Evolutionary conservation across 1,140 invertebrate species (phyloP).

Genomic region (Drosophila sucinea): DNA sequence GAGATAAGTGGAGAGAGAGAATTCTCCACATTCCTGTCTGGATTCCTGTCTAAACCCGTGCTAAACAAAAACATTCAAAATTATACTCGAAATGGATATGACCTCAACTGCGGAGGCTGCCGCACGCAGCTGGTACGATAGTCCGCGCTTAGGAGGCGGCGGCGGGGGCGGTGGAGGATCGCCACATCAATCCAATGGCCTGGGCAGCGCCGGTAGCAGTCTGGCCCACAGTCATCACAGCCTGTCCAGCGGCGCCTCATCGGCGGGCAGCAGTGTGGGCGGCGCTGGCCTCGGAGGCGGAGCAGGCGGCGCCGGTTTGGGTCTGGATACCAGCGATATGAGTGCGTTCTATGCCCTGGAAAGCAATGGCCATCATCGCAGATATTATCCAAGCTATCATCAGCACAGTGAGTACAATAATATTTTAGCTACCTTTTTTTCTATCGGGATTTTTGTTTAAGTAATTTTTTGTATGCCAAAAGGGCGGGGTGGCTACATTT

Average conservation of each 20-base stretch:
- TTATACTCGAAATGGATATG: constrained; percentile 84
- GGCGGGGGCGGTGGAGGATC: constrained; percentile 69
- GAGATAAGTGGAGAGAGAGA: constrained; percentile 18
- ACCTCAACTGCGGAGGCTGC: constrained; percentile 83
- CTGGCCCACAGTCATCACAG: constrained; percentile 78
- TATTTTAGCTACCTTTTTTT: constrained; percentile 7
- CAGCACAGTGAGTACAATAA: constrained; percentile 78
- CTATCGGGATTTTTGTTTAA: constrained; percentile 60
- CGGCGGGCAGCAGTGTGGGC: constrained; percentile 68
- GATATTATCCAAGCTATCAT: constrained; percentile 83
- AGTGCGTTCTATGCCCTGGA: constrained; percentile 82
- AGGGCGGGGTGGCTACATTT: constrained; percentile 51
- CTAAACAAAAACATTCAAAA: constrained; percentile 77
- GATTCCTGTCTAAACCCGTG: constrained; percentile 54
- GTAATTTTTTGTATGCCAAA: constrained; percentile 50
- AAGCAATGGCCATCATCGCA: constrained; percentile 79
- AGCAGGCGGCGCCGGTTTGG: constrained; percentile 56
- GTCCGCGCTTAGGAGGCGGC: constrained; percentile 78
- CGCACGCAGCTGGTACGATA: constrained; percentile 83
- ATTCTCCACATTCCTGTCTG: constrained; percentile 17
- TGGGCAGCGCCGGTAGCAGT: constrained; percentile 72
- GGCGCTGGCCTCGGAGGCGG: constrained; percentile 66
- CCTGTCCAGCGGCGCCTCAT: constrained; percentile 72
- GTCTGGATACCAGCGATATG: constrained; percentile 81
- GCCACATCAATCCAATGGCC: constrained; percentile 77